These are phyloP conservation scores for Arion vulgaris DNA, from an alignment of 1,140 invertebrate species.

Conservation along the genomic window DNA sequence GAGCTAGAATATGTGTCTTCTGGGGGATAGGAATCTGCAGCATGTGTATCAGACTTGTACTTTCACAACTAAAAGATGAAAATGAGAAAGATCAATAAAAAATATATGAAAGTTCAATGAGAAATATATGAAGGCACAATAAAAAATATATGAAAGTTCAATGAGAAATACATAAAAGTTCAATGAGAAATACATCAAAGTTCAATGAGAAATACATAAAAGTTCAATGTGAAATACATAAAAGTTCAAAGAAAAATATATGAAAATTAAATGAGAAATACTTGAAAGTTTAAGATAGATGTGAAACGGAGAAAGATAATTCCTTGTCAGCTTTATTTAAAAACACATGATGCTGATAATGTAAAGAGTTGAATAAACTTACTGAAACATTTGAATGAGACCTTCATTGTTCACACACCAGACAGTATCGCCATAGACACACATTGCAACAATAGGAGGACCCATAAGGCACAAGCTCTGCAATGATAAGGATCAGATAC, in stretches of 20 bases:
- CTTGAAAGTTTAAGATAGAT: too few species aligned
- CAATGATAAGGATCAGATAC: conserved; percentile 13
- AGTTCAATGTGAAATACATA: too few species aligned
- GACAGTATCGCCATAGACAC: conserved; percentile 40
- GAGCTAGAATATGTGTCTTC: conserved; percentile 17
- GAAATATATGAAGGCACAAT: too few species aligned
- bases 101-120: too few species aligned
- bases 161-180: too few species aligned
- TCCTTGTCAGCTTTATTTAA: too few species aligned
- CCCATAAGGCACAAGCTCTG: conserved; percentile 44
- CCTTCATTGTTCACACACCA: conserved; percentile 53
- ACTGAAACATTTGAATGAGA: conserved; percentile 50
- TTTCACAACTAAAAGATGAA: conserved; percentile 36
- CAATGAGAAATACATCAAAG: too few species aligned
- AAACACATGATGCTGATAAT: conserved; percentile 6
- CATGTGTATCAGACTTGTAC: conserved; percentile 12
- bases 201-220: too few species aligned
- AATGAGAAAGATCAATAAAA: background rate
- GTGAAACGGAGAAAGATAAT: too few species aligned
- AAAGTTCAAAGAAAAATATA: too few species aligned
- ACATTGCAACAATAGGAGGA: conserved; percentile 45
- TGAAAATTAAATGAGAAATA: too few species aligned
- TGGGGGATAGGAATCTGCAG: conserved; percentile 28
- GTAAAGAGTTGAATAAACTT: conserved; percentile 10
- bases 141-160: too few species aligned